Evolutionary conservation across 1,140 invertebrate genomes (phyloP).

Genomic region (Ceratosolen solmsi): DNA sequence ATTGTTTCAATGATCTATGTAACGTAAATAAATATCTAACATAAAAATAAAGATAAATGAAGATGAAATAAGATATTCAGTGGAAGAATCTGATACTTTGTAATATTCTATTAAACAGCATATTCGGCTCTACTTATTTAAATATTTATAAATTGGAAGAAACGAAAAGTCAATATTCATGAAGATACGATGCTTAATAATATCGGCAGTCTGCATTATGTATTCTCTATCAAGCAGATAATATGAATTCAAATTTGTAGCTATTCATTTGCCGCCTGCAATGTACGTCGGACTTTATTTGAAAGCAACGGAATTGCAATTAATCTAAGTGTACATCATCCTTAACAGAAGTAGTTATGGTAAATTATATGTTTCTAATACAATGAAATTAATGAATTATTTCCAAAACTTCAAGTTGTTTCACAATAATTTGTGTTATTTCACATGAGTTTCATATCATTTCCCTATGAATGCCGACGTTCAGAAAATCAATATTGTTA

Average conservation of each 20-base stretch:
- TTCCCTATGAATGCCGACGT: no score
- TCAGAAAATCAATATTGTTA: no score
- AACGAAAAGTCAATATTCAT: neutral
- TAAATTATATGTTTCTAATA: conserved; percentile 13
- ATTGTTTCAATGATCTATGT: no score
- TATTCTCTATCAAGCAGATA: conserved; percentile 16
- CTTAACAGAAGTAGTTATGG: conserved; percentile 5
- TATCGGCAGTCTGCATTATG: conserved; percentile 23
- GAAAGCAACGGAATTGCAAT: conserved; percentile 31
- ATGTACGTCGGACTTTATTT: conserved; percentile 11
- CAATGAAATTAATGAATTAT: no score
- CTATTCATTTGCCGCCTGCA: neutral
- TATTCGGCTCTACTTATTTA: conserved; percentile 14
- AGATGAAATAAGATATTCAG: no score
- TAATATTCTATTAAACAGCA: no score
- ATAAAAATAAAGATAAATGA: no score
- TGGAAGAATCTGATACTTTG: no score
- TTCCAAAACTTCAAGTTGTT: no score
- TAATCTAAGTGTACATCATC: conserved; percentile 19
- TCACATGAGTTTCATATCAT: no score
- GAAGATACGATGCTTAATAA: conserved; percentile 1
- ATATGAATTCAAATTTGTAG: conserved; percentile 30
- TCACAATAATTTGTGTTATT: no score
- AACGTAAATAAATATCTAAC: no score
- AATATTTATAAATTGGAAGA: conserved; percentile 22